These are phyloP conservation scores for Charaxes varanes DNA, from an alignment of 1,140 invertebrate genomes.

Conservation along the genomic window DNA sequence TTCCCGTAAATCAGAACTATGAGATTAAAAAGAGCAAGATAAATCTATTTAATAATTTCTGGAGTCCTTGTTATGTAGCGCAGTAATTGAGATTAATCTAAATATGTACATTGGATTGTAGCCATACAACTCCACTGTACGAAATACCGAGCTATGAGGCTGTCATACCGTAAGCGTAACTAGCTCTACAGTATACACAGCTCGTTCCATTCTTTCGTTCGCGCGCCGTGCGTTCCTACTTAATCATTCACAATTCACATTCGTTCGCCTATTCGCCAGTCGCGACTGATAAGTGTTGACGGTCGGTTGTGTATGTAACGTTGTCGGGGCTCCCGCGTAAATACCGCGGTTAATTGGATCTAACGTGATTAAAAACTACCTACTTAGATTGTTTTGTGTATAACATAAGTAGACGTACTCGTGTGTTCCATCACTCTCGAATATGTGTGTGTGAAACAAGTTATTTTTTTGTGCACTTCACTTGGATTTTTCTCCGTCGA, in stretches of 20 bases:
- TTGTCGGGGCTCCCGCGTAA: conserved; percentile 34
- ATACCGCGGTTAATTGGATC: conserved; percentile 42
- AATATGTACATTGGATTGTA: too few relatives aligned
- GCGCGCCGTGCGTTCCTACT: conserved; percentile 9
- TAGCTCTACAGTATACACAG: too few relatives aligned
- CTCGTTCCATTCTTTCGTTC: too few relatives aligned
- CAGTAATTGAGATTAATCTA: too few relatives aligned
- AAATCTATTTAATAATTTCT: too few relatives aligned
- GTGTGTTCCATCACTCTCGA: conserved; percentile 28
- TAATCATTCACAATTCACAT: conserved; percentile 18
- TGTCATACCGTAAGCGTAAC: too few relatives aligned
- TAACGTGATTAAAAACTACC: conserved; percentile 39
- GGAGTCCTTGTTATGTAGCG: too few relatives aligned
- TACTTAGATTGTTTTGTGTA: conserved; percentile 39
- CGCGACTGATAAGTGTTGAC: conserved; percentile 45
- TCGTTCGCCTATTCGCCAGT: conserved; percentile 43
- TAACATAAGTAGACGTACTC: conserved; percentile 45
- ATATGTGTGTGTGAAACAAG: conserved; percentile 54
- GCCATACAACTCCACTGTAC: too few relatives aligned
- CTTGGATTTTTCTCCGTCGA: conserved; percentile 55
- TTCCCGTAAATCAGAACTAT: too few relatives aligned
- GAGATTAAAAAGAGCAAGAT: too few relatives aligned
- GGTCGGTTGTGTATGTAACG: conserved; percentile 27
- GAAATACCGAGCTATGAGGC: too few relatives aligned
- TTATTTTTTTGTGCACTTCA: conserved; percentile 44